Evolutionary conservation across 2,797 vertebrate species (phyloP).

Genomic region (Petrocephalus schoutedeni): DNA sequence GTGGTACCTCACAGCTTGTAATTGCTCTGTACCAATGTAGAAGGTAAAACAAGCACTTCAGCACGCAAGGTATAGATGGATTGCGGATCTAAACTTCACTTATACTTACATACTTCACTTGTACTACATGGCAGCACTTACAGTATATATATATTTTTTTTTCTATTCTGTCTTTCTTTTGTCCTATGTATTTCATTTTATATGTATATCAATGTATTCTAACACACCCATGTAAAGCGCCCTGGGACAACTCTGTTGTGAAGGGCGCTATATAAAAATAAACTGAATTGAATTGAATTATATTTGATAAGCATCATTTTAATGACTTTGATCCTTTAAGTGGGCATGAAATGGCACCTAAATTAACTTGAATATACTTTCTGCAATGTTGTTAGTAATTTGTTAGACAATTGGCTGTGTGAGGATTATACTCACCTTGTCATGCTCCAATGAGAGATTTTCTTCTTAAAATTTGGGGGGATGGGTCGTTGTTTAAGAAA

Average conservation of each 20-base stretch:
- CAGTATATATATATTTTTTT: too few species aligned
- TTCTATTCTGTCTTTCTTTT: too few species aligned
- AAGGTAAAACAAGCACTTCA: not conserved
- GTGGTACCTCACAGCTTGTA: not conserved
- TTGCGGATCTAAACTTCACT: not conserved
- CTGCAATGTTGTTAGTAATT: not conserved
- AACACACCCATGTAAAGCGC: too few species aligned
- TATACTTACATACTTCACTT: not conserved
- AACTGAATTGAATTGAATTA: too few species aligned
- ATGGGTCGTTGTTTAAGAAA: slow-evolving; percentile 63
- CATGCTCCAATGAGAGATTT: slow-evolving; percentile 76
- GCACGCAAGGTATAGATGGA: not conserved
- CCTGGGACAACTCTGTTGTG: too few species aligned
- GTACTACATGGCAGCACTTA: too few species aligned
- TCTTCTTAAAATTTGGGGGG: slow-evolving; percentile 62
- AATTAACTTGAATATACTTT: not conserved
- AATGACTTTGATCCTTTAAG: not conserved
- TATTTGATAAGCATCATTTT: too few species aligned
- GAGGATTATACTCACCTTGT: slow-evolving; percentile 61
- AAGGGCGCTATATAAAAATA: too few species aligned
- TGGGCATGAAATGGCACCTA: not conserved
- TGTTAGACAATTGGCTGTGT: not conserved
- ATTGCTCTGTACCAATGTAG: not conserved
- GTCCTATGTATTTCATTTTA: too few species aligned
- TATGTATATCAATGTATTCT: too few species aligned